Evolutionary conservation across 2,113 vertebrate species (phyloP).

Genomic region (Lepidothrix coronata): DNA sequence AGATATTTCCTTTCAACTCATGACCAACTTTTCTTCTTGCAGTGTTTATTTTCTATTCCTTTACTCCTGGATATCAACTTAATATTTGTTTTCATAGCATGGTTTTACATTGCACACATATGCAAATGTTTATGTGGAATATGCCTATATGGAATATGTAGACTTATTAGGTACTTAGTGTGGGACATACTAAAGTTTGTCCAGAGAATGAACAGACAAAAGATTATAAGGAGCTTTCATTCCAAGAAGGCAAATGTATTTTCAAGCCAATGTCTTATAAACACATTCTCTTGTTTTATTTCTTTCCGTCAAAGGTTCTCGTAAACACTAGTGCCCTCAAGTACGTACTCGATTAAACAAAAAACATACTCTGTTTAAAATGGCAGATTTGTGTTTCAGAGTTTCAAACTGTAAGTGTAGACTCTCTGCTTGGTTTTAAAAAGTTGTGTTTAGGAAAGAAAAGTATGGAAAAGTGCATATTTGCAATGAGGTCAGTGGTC

Average conservation of each 20-base stretch:
- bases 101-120: neutral
- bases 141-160: neutral
- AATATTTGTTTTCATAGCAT: neutral
- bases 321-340: neutral
- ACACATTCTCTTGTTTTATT: slow-evolving; percentile 34
- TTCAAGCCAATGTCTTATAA: slow-evolving; percentile 31
- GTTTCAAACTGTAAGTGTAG: neutral
- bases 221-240: neutral
- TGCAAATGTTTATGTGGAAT: neutral
- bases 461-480: neutral
- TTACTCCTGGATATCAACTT: neutral
- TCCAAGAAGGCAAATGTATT: neutral
- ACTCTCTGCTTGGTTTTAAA: neutral
- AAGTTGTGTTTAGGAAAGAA: neutral
- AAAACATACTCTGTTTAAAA: slow-evolving; percentile 35
- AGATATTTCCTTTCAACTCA: neutral
- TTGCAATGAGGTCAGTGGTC: neutral
- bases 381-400: neutral
- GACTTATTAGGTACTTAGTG: neutral
- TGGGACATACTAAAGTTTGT: neutral
- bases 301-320: neutral
- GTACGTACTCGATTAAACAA: neutral
- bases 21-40: neutral
- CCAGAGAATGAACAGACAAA: neutral
- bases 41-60: slow-evolving; percentile 1